Evolutionary conservation across 2,113 vertebrate genomes (phyloP).

Genomic region (Saccopteryx bilineata): DNA sequence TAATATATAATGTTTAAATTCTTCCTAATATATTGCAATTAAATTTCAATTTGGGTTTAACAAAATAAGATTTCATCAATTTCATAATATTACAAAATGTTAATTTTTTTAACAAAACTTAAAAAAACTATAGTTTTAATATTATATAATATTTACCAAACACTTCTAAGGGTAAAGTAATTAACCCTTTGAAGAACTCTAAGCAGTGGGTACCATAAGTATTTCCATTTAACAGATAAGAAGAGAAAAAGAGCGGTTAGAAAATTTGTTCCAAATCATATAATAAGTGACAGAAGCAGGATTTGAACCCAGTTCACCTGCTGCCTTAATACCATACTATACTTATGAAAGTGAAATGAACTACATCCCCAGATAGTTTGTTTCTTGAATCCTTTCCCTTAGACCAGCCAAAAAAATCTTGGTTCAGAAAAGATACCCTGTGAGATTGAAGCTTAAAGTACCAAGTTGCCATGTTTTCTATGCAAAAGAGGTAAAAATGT

Average conservation of each 20-base stretch:
- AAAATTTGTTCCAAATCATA: background rate
- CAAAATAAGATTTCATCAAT: background rate
- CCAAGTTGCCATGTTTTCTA: background rate
- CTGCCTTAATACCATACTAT: background rate
- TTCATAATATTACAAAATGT: background rate
- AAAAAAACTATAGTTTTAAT: background rate
- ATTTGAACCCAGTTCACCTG: background rate
- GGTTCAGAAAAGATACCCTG: background rate
- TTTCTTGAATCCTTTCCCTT: background rate
- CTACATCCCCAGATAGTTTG: too few species aligned
- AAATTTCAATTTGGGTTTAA: background rate
- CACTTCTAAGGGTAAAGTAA: background rate
- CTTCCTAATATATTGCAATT: background rate
- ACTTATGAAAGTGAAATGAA: background rate
- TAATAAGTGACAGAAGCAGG: background rate
- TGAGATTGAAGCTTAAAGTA: background rate
- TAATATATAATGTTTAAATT: background rate
- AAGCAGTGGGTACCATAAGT: background rate
- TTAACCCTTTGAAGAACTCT: background rate
- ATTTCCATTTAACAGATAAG: background rate
- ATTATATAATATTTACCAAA: background rate
- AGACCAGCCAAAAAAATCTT: background rate
- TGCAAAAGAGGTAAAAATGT: background rate
- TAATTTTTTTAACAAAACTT: background rate
- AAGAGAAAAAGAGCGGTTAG: slow-evolving; percentile 7